Evolutionary conservation across 2,888 invertebrate species (phyloP).

Genomic region (Leucophenga maculata): DNA sequence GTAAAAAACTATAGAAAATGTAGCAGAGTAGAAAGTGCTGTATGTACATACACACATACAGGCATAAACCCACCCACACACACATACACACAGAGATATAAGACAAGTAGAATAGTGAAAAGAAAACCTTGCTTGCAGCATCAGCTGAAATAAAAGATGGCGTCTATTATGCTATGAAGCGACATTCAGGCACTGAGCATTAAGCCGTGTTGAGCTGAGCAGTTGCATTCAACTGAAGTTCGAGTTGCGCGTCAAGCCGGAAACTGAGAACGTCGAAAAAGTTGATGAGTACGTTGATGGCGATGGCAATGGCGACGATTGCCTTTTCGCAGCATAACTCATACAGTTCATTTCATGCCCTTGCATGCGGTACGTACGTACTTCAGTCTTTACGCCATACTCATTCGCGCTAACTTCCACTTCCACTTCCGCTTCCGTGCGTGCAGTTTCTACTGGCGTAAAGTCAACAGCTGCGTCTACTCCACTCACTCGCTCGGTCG

Average conservation of each 20-base stretch:
- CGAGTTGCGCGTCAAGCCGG: slow-evolving; percentile 41
- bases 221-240: not conserved
- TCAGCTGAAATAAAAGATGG: not conserved
- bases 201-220: not conserved
- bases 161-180: not conserved
- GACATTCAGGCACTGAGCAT: not conserved
- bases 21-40: not conserved
- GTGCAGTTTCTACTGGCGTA: not conserved
- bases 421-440: slow-evolving; percentile 4
- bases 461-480: slow-evolving; percentile 15
- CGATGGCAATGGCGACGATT: not conserved
- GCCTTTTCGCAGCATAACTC: not conserved
- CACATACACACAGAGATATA: not conserved
- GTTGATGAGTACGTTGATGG: no score
- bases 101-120: not conserved
- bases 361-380: not conserved
- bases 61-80: not conserved
- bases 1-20: slow-evolving; percentile 12
- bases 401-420: not conserved
- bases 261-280: slow-evolving; percentile 49
- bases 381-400: not conserved
- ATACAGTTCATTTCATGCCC: not conserved
- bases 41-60: not conserved
- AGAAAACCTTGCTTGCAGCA: not conserved
- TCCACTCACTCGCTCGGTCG: slow-evolving; percentile 6